Conservation (phyloP, 2,888 invertebrate species). For the Cremastinae sp. region DNA sequence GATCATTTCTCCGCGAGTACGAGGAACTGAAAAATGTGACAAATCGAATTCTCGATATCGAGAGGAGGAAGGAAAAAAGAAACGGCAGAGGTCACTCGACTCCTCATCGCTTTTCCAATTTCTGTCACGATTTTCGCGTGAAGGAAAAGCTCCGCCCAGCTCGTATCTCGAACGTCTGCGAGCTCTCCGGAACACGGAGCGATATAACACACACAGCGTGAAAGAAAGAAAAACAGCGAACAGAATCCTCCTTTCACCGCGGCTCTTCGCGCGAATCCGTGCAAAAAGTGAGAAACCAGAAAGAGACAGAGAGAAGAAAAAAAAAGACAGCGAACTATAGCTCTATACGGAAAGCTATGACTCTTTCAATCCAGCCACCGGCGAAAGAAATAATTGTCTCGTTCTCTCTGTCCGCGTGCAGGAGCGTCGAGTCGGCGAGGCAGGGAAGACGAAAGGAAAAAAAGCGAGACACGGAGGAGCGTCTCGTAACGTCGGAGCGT, state of each 20-base stretch:
- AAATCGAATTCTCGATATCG: background rate
- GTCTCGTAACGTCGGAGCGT: background rate
- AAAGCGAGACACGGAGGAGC: conserved; percentile 5
- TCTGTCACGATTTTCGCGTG: too few species aligned
- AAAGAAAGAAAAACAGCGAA: background rate
- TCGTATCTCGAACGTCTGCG: too few species aligned
- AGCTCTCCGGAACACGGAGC: too few species aligned
- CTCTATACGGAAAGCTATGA: conserved; percentile 12
- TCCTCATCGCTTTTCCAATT: too few species aligned
- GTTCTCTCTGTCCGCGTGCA: conserved; percentile 8
- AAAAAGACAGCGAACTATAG: background rate
- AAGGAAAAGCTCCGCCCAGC: background rate
- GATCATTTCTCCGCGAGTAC: background rate
- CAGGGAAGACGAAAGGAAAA: background rate
- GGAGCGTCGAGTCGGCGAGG: conserved; percentile 3
- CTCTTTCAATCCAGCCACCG: conserved; percentile 11
- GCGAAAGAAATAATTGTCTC: conserved; percentile 16
- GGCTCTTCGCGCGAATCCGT: background rate
- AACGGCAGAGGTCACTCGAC: background rate
- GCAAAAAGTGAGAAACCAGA: background rate
- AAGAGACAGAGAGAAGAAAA: conserved; percentile 3
- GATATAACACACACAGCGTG: background rate
- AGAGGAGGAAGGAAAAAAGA: background rate
- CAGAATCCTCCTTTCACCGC: conserved; percentile 1
- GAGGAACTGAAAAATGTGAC: too few species aligned